Conservation (phyloP, 2,888 invertebrate genomes). For the Uloborus plumipes region DNA sequence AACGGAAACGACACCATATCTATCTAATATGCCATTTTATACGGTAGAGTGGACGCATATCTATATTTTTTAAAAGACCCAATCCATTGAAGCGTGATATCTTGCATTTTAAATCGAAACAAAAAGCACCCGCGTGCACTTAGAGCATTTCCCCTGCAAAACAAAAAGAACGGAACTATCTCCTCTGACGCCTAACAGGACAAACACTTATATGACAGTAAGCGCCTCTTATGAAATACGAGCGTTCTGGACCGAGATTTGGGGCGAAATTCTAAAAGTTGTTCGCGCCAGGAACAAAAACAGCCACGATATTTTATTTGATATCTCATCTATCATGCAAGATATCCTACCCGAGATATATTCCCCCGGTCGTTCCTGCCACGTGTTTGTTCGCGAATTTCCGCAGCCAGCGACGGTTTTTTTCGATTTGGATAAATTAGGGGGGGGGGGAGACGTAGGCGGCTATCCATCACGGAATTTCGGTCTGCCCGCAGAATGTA, state of each 20-base stretch:
- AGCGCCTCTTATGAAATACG: conserved; percentile 59
- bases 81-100: too few relatives aligned
- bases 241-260: conserved; percentile 1
- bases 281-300: conserved; percentile 38
- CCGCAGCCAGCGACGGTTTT: not conserved
- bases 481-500: too few relatives aligned
- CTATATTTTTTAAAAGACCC: too few relatives aligned
- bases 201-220: conserved; percentile 60
- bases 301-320: conserved; percentile 57
- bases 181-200: conserved; percentile 10
- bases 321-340: conserved; percentile 61
- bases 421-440: conserved; percentile 55
- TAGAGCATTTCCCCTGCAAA: conserved; percentile 16
- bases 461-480: too few relatives aligned
- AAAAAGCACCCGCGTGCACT: conserved; percentile 4
- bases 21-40: too few relatives aligned
- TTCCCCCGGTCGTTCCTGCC: too few relatives aligned
- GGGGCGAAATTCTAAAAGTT: conserved; percentile 41
- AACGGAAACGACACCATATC: too few relatives aligned
- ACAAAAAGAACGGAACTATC: conserved; percentile 35
- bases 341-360: conserved; percentile 33
- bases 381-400: too few relatives aligned
- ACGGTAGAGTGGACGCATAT: too few relatives aligned
- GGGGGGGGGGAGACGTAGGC: not conserved
- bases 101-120: not conserved